A percentile compares a stretch with the other conserved stretches of the same genome.
These are phyloP conservation scores for Heliconius hermathena DNA, from an alignment of 1,140 invertebrate species.

Conservation along the genomic window DNA sequence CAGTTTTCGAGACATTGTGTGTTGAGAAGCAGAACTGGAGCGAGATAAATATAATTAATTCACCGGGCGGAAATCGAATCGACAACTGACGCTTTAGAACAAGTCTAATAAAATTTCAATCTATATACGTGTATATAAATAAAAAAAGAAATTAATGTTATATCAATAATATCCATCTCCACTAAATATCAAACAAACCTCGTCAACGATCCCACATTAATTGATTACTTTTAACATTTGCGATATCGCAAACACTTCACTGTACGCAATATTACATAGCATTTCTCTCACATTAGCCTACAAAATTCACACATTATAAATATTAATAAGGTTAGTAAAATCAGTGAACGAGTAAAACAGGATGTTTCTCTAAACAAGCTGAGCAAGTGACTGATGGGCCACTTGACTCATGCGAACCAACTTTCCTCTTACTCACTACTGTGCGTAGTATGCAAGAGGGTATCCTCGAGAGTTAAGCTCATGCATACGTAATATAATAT, in stretches of 20 bases:
- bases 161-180: not conserved
- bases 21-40: too few species aligned
- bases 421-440: conserved; percentile 59
- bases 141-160: too few species aligned
- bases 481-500: conserved; percentile 34
- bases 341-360: conserved; percentile 10
- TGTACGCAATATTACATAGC: not conserved
- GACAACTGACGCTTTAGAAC: too few species aligned
- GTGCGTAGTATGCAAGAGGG: conserved; percentile 36
- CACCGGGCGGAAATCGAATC: too few species aligned
- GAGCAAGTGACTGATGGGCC: conserved; percentile 43
- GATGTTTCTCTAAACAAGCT: conserved; percentile 35
- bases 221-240: not conserved
- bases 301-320: not conserved
- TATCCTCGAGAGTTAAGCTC: conserved; percentile 34
- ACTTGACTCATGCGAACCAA: conserved; percentile 49
- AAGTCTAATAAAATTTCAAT: too few species aligned
- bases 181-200: not conserved
- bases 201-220: not conserved
- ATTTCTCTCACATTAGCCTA: conserved; percentile 8
- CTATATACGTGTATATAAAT: not conserved
- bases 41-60: too few species aligned
- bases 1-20: too few species aligned
- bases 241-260: not conserved
- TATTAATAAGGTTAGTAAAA: conserved; percentile 13